phyloP scores from a whole-genome alignment of 2,888 invertebrate species.

The Tolmerus cingulatus region DNA sequence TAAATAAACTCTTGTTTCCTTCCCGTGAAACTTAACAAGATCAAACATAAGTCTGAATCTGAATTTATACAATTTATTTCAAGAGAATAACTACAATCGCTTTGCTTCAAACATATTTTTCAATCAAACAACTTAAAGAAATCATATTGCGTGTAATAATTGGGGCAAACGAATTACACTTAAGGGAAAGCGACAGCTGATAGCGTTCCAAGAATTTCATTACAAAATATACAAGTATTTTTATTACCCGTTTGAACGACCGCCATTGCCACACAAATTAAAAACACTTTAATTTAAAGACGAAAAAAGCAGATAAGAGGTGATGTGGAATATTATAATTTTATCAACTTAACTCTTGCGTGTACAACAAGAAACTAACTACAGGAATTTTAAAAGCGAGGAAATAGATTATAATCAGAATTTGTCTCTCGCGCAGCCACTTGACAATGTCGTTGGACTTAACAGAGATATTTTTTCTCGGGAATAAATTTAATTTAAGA shows the following conservation, averaged over 20 bases:
- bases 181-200: not conserved
- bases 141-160: not conserved
- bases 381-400: not conserved
- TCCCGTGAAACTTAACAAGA: not conserved
- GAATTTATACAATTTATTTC: not conserved
- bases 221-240: not conserved
- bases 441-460: not conserved
- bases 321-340: not conserved
- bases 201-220: not conserved
- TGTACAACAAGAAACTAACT: not conserved
- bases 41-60: not conserved
- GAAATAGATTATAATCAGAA: not conserved
- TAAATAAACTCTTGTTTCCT: not conserved
- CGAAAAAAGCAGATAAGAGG: not conserved
- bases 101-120: not conserved
- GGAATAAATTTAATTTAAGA: not conserved
- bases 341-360: not conserved
- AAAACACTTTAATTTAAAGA: not conserved
- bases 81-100: not conserved
- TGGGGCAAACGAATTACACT: not conserved
- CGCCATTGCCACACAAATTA: not conserved
- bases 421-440: not conserved
- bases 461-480: not conserved
- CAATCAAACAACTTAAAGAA: not conserved
- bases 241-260: not conserved